Evolutionary conservation across 1,140 invertebrate genomes (phyloP).

Genomic region (Tenebrio molitor): DNA sequence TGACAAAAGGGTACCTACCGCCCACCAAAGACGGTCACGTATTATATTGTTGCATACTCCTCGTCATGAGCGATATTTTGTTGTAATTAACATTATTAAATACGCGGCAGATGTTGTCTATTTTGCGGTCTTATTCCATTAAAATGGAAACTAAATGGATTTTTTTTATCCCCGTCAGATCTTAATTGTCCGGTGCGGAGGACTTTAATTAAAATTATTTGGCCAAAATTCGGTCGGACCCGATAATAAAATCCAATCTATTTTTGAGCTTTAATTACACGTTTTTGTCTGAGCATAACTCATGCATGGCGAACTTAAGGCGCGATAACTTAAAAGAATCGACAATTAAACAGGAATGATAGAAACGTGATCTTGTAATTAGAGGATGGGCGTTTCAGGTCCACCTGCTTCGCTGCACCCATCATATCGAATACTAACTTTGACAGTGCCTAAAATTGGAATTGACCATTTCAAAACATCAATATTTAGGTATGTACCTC

Average conservation of each 20-base stretch:
- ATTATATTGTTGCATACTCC: slow-evolving; percentile 34
- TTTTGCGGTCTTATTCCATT: slow-evolving; percentile 36
- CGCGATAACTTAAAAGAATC: slow-evolving; percentile 53
- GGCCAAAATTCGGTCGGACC: slow-evolving; percentile 14
- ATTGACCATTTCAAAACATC: slow-evolving; percentile 34
- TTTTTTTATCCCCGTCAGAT: slow-evolving; percentile 34
- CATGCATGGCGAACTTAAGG: slow-evolving; percentile 54
- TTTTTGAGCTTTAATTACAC: slow-evolving; percentile 57
- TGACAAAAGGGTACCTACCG: slow-evolving; percentile 31
- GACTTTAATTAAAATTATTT: slow-evolving; percentile 47
- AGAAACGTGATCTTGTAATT: slow-evolving; percentile 63
- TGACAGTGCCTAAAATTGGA: slow-evolving; percentile 36
- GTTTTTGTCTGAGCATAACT: slow-evolving; percentile 53
- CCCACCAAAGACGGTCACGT: slow-evolving; percentile 40
- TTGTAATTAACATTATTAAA: slow-evolving; percentile 46
- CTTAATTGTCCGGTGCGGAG: slow-evolving; percentile 30
- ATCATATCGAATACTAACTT: slow-evolving; percentile 39
- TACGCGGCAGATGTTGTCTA: slow-evolving; percentile 28
- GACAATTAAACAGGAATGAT: slow-evolving; percentile 63
- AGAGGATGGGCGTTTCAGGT: slow-evolving; percentile 58
- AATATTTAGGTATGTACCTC: neutral
- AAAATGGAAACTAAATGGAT: slow-evolving; percentile 40
- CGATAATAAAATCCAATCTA: slow-evolving; percentile 58
- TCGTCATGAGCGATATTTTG: neutral
- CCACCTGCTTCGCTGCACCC: slow-evolving; percentile 53